Evolutionary conservation across 2,113 vertebrate genomes (phyloP), one percentile per base, ranked within the genome.

Genomic region (Thymallus thymallus): DNA sequence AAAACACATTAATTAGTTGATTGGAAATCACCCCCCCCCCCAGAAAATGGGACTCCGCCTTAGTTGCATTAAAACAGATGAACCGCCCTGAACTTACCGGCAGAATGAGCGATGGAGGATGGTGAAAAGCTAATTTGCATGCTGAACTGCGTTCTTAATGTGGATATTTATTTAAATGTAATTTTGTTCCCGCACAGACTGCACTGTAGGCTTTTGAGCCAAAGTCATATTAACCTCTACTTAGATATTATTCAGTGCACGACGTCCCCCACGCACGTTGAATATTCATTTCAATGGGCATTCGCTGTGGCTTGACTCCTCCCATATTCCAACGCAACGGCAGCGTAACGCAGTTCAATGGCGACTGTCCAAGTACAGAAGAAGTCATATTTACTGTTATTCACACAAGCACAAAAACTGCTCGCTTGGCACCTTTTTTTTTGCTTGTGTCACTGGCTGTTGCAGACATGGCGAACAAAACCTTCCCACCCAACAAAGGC

Each of bases 91-190:
- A 66, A 35, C 51, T 55, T 16, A 55, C 51, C 51, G 82, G 65
- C 82, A 18, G 74, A 72, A 68, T 51, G 78, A 82, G 75, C 63
- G 69, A 84, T 66, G 63, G 76, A 80, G 84, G 84, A 76, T 80
- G 85, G 77, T 71, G 62, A 62, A 51, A 45, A 76, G 85, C 87
- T 90, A 76, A 92, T 92, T 90, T 91, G 88, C 89, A 93, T 93
- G 85, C 91, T 68, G 83, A 82, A 85, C 86, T 81, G 76, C 71
- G 76, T 76, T 75, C 72, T 84, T 84, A 87, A 84, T 80, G 85
- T 77, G 87, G 84, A 87, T 91, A 91, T 93, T 92, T 91, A 91
- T 92, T 93, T 91, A 90, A 92, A 93, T 94, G 90, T 87, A 87
- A 92, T 93, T 91, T 92, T 84, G 81, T 87, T 89, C 86, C 85